Evolutionary conservation across 2,797 vertebrate genomes (phyloP).

Genomic region (Xyrichtys novacula): DNA sequence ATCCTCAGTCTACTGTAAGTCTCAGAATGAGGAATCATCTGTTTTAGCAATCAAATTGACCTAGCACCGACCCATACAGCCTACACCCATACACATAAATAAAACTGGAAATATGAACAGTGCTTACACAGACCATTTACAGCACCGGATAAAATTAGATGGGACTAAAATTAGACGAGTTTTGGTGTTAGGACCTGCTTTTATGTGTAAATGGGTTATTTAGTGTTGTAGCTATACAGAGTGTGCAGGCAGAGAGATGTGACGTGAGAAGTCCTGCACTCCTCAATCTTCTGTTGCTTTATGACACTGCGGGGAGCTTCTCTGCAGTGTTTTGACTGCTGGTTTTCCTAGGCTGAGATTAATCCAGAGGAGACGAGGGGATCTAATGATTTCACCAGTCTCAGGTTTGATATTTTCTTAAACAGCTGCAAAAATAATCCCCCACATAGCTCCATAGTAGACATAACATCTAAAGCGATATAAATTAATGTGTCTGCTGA

Average conservation of each 20-base stretch:
- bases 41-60: too few relatives aligned
- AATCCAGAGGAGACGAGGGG: slow-evolving; percentile 54
- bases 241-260: slow-evolving; percentile 6
- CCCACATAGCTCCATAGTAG: not conserved
- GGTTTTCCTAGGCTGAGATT: slow-evolving; percentile 62
- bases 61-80: too few relatives aligned
- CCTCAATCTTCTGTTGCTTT: slow-evolving; percentile 34
- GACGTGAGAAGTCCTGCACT: slow-evolving; percentile 19
- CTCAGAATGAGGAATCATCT: too few relatives aligned
- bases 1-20: too few relatives aligned
- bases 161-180: too few relatives aligned
- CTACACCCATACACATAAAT: too few relatives aligned
- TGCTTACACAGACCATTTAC: not conserved
- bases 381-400: slow-evolving; percentile 66
- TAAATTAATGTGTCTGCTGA: slow-evolving; percentile 2
- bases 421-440: slow-evolving; percentile 26
- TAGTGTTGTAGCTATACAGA: not conserved
- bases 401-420: slow-evolving; percentile 25
- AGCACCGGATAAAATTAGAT: too few relatives aligned
- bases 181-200: not conserved
- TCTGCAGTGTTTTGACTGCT: slow-evolving; percentile 58
- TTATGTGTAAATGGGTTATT: not conserved
- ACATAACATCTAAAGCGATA: slow-evolving; percentile 11
- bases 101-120: not conserved
- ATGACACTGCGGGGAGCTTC: slow-evolving; percentile 62